Percentiles rank a stretch among this genome's conserved stretches.
phyloP scores from a whole-genome alignment of 2,797 vertebrate species.

The Alfaro cultratus region DNA sequence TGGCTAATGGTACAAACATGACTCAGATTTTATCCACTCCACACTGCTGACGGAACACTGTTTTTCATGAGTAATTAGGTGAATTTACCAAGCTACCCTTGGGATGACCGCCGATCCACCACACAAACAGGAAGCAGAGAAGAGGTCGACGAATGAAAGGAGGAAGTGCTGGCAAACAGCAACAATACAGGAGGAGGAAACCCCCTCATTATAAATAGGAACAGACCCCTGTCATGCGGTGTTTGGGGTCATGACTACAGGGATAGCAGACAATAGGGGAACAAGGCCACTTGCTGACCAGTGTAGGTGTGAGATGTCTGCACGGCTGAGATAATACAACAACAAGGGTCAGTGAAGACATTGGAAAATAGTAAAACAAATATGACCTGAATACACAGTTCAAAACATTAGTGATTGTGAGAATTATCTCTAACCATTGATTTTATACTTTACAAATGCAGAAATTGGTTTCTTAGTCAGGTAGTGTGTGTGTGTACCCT shows the following conservation, averaged over 20 bases:
- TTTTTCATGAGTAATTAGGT: constrained; percentile 52
- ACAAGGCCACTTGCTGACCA: constrained; percentile 67
- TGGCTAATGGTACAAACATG: constrained; percentile 47
- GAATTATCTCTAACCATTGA: background rate
- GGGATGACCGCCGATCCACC: constrained; percentile 54
- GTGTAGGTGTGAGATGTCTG: constrained; percentile 61
- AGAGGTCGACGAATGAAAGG: constrained; percentile 78
- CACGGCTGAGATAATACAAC: constrained; percentile 59
- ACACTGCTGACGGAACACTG: constrained; percentile 16
- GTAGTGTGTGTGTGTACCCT: background rate
- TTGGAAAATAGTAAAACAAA: constrained; percentile 31
- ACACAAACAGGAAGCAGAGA: constrained; percentile 85
- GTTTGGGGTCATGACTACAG: constrained; percentile 73
- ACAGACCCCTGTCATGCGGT: constrained; percentile 62
- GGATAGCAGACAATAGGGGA: constrained; percentile 75
- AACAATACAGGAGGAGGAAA: constrained; percentile 82
- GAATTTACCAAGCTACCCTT: constrained; percentile 55
- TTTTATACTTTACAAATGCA: background rate
- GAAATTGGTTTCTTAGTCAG: background rate
- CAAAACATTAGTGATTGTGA: constrained; percentile 4
- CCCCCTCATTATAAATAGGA: constrained; percentile 82
- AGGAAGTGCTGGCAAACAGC: constrained; percentile 79
- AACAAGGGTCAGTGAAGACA: constrained; percentile 56
- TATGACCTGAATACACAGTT: constrained; percentile 11
- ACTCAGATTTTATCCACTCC: constrained; percentile 37